Percentiles rank a stretch among this genome's conserved stretches.
Conservation (phyloP, 2,113 vertebrate genomes). For the Tympanuchus pallidicinctus region DNA sequence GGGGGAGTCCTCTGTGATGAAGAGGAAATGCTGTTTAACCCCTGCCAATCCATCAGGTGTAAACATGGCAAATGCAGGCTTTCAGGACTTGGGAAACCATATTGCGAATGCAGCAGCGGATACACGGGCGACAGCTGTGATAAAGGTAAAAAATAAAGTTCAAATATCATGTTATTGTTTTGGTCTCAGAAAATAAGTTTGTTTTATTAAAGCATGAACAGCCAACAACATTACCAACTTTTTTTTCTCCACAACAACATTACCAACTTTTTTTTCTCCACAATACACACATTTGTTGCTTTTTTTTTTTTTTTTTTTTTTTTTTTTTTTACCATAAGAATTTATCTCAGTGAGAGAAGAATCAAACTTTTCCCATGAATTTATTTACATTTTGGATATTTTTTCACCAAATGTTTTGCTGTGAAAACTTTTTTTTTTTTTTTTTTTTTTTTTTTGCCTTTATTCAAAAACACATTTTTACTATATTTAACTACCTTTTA, state of each 20-base stretch:
- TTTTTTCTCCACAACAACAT: slow-evolving; percentile 57
- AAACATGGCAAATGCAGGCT: slow-evolving; percentile 95
- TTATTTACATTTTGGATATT: slow-evolving; percentile 16
- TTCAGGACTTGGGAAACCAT: slow-evolving; percentile 92
- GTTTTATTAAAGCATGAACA: slow-evolving; percentile 39
- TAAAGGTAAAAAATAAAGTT: slow-evolving; percentile 79
- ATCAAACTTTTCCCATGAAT: background rate
- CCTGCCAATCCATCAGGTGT: slow-evolving; percentile 90
- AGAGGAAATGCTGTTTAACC: slow-evolving; percentile 86
- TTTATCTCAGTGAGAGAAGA: slow-evolving; percentile 16
- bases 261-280: slow-evolving; percentile 48
- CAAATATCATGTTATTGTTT: background rate
- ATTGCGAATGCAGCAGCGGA: slow-evolving; percentile 94
- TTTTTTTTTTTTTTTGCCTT: slow-evolving; percentile 15
- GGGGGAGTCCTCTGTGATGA: slow-evolving; percentile 93
- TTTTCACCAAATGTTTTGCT: slow-evolving; percentile 41
- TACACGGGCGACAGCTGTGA: slow-evolving; percentile 94
- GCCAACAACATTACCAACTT: slow-evolving; percentile 43
- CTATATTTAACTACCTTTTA: slow-evolving; percentile 63
- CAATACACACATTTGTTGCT: slow-evolving; percentile 25
- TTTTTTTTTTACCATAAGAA: background rate
- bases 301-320: background rate
- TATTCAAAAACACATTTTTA: slow-evolving; percentile 53
- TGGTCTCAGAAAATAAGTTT: background rate
- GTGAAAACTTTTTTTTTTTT: slow-evolving; percentile 46